Evolutionary conservation across 2,113 vertebrate genomes (phyloP).

Genomic region (Guaruba guarouba): DNA sequence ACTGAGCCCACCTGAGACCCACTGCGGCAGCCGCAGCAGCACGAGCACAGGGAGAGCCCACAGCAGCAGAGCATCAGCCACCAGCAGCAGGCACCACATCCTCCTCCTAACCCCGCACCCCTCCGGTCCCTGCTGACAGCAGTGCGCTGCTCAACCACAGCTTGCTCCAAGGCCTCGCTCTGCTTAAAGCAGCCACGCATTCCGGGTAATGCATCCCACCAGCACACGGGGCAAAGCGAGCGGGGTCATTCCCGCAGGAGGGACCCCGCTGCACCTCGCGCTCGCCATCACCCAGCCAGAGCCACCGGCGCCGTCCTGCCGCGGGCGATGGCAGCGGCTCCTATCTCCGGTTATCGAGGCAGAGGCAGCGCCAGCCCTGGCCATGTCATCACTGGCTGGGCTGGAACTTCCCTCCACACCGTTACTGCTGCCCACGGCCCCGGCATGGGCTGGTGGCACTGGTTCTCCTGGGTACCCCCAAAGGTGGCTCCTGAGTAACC

Average conservation of each 20-base stretch:
- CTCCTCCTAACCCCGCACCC: rapidly evolving
- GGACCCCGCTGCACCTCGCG: rapidly evolving
- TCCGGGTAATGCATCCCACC: background rate
- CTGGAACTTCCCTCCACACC: background rate
- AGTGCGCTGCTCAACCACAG: rapidly evolving
- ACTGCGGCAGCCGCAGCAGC: background rate
- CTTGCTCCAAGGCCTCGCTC: background rate
- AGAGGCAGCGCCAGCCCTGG: rapidly evolving
- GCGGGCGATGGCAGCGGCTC: rapidly evolving
- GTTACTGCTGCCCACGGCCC: background rate
- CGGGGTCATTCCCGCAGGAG: background rate
- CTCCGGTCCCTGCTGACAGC: rapidly evolving
- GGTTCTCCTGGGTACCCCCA: background rate
- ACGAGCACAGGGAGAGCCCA: rapidly evolving
- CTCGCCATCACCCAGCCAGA: background rate
- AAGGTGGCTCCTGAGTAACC: rapidly evolving
- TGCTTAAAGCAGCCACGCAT: background rate
- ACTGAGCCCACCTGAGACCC: background rate
- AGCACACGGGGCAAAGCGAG: rapidly evolving
- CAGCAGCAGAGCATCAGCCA: background rate
- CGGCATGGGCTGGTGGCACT: background rate
- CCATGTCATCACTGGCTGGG: background rate
- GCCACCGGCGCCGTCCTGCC: rapidly evolving
- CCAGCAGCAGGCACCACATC: rapidly evolving
- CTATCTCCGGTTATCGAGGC: background rate